Base-by-base conservation (phyloP, 2,113 vertebrate species). In the Dicrurus megarhynchus region DNA sequence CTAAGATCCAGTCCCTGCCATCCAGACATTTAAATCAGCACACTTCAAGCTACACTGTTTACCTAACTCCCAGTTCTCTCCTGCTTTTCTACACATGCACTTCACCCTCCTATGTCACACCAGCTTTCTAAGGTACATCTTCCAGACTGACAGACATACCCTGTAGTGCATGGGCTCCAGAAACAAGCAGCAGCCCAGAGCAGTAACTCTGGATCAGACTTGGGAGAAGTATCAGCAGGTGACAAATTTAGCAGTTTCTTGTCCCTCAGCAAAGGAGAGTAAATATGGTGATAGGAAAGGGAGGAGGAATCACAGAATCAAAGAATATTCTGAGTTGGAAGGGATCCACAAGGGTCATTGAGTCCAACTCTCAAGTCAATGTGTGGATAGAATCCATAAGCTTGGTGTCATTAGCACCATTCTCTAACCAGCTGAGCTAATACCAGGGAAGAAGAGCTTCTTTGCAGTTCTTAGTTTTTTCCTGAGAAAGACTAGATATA, bases 341-440 rank as follows among this genome's bases (percentile, higher is more conserved):
- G 16, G 16, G 6, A 24, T 3, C 6, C 16, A 44, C 19, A 52
- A 28, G 6, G 4, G 8, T 23, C 32, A 28, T 11, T 0, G 0
- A 57, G 10, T 46, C 23, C 18, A 44, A 1, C 23, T 57, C 16
- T 27, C 37, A 57, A 23, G 22, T 9, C 22, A 74, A 4, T 11
- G 3, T 7, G 9, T 23, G 28, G 30, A 24, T 33, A 37, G 13
- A 59, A 67, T 33, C 8, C n/a, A 27, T 8, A 32, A 67, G 16
- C 30, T 55, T 47, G 49, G 13, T 20, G 8, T 47, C 19, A 39
- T 59, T 74, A 59, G 13, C 28, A 39, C 23, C 8, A 27, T 30
- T 32, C 19, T 81, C 23, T 59, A 33, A 46, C 13, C 12, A 73
- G 10, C 14, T 37, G 10, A 30, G 28, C 8, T 81, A 59, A 57